These are phyloP conservation scores for Phodopus roborovskii DNA, from an alignment of 2,113 vertebrate genomes.

Conservation along the genomic window DNA sequence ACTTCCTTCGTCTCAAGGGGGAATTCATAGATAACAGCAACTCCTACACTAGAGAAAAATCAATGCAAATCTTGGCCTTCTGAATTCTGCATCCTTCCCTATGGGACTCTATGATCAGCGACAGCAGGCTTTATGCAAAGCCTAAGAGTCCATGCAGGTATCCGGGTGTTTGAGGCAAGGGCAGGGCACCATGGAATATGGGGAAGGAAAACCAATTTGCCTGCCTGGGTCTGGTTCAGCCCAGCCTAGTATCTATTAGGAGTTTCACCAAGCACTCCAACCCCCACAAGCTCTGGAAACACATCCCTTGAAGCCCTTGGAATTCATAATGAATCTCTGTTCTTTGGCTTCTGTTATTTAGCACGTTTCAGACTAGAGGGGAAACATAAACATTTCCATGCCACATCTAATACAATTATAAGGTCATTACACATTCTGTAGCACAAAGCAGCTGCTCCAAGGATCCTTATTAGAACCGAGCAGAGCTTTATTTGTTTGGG, in stretches of 20 bases:
- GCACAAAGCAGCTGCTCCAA: constrained; percentile 69
- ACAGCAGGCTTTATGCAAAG: background rate
- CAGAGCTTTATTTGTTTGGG: constrained; percentile 76
- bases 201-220: background rate
- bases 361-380: constrained; percentile 77
- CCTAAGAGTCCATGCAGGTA: background rate
- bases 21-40: background rate
- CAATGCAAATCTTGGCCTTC: background rate
- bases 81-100: background rate
- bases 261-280: background rate
- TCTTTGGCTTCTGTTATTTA: constrained; percentile 77
- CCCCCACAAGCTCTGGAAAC: background rate
- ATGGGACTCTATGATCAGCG: background rate
- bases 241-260: background rate
- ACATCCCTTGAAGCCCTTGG: constrained; percentile 16
- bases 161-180: background rate
- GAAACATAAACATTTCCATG: constrained; percentile 81
- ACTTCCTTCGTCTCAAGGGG: background rate
- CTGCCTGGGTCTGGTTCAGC: background rate
- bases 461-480: constrained; percentile 79
- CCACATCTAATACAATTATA: constrained; percentile 79
- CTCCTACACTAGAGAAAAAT: background rate
- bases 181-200: background rate
- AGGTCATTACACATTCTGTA: constrained; percentile 77
- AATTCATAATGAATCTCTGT: constrained; percentile 68